These are phyloP conservation scores for Eunapius fragilis DNA, from an alignment of 37 sponge, comb jelly and placozoan genomes.

Conservation along the genomic window DNA sequence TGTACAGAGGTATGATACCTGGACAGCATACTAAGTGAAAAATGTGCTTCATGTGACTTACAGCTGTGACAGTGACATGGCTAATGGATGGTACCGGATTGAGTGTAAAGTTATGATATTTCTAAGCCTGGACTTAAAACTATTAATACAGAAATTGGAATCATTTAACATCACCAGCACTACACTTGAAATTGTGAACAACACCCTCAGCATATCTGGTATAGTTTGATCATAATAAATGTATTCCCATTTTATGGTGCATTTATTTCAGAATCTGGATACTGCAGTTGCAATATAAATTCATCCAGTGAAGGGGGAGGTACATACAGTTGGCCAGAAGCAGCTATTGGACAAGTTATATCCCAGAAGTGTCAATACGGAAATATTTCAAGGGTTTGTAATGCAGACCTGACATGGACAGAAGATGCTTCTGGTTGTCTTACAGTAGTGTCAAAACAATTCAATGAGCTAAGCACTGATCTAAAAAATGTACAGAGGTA, in stretches of 20 bases:
- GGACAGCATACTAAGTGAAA: too few species aligned
- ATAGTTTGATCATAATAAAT: neutral
- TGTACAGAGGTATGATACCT: too few species aligned
- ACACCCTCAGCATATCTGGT: neutral
- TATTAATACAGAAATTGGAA: neutral
- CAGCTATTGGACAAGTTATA: neutral
- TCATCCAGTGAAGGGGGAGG: neutral
- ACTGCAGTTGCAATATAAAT: neutral
- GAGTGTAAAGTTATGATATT: neutral
- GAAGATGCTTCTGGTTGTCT: neutral
- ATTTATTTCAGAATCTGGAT: neutral
- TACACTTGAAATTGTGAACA: neutral
- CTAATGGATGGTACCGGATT: neutral
- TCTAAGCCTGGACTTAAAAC: neutral
- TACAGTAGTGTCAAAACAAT: neutral
- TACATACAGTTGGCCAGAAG: neutral
- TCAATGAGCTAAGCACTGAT: neutral
- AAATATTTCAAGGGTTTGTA: neutral
- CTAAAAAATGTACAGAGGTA: neutral
- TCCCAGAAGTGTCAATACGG: neutral
- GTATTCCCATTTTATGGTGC: neutral
- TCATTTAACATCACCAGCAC: neutral
- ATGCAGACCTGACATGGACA: neutral
- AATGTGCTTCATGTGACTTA: too few species aligned
- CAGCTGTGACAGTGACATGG: too few species aligned